Base-by-base conservation (phyloP, 2,113 vertebrate genomes). In the Dasyprocta punctata region DNA sequence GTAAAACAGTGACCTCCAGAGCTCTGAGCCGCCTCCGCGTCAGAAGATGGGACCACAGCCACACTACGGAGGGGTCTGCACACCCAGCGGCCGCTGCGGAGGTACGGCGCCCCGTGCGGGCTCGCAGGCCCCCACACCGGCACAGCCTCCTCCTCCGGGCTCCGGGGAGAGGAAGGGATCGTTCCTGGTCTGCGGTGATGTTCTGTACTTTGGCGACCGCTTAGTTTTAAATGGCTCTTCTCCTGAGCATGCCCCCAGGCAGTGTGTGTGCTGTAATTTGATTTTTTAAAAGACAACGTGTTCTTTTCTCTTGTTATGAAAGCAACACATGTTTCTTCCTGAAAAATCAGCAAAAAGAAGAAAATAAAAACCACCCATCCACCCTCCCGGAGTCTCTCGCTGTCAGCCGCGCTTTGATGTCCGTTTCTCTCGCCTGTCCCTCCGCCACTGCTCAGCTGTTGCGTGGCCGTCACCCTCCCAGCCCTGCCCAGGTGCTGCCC, bases 231-330 rank as follows among this genome's bases (percentile, higher is more conserved):
- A 69, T 80, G 81, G 81, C 61, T 87, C 16, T 24, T 65, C 69
- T 96, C 96, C 90, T 93, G 71, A 97, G 75, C 20, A 33, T 88
- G 56, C 81, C 90, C 92, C 92, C 95, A 84, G 67, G 95, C 92
- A 93, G 84, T 13, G 1, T 82, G 81, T 96, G 63, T 85, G 56
- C 63, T 90, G 20, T 92, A 86, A 97, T 92, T 88, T 81, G 83
- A 97, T 91, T 96, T 97, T 89, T 73, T 83, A 49, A 63, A 90
- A 96, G 87, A 95, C 80, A 87, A 73, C 61, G 92, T 88, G 78
- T 3, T 0, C 24, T 61, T 54, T 92, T 92, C 89, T 28, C 19
- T 94, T 91, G 22, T 80, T 80, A 86, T 65, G 61, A 96, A 2
- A 77, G 63, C 63, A 94, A 94, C 63, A 90, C 22, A 44, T 86